Evolutionary conservation across 2,888 invertebrate species (phyloP).

Genomic region (Caenorhabditis japonica): DNA sequence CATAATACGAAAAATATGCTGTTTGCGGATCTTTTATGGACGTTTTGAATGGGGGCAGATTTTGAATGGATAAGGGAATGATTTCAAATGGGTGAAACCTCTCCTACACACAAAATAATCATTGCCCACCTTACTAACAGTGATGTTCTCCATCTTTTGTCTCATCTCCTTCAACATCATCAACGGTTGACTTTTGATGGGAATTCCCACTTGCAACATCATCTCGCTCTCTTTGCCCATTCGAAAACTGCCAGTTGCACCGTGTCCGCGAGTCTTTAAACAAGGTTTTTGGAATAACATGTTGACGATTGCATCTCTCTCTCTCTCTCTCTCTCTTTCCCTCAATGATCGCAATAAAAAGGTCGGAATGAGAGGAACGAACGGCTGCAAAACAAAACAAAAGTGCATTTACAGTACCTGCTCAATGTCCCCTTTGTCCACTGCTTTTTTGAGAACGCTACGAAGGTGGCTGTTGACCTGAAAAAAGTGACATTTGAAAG

Average conservation of each 20-base stretch:
- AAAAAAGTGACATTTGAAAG: no score
- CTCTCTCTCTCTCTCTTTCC: no score
- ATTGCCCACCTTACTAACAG: slow-evolving; percentile 24
- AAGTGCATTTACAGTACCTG: slow-evolving; percentile 39
- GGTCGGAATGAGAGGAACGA: neutral
- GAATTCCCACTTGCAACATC: slow-evolving; percentile 33
- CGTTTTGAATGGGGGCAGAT: no score
- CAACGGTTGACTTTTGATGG: slow-evolving; percentile 31
- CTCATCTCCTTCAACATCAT: slow-evolving; percentile 38
- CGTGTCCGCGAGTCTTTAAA: slow-evolving; percentile 33
- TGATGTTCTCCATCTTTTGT: slow-evolving; percentile 33
- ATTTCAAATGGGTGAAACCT: no score
- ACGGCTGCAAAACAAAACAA: slow-evolving; percentile 1
- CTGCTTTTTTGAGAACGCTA: slow-evolving; percentile 41
- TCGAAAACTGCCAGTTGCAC: slow-evolving; percentile 39
- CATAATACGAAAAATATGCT: no score
- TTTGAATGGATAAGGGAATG: no score
- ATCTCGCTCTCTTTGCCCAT: slow-evolving; percentile 38
- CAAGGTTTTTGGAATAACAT: neutral
- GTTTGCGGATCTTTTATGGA: no score
- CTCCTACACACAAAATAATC: no score
- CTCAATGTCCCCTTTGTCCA: slow-evolving; percentile 46
- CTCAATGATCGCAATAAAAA: no score
- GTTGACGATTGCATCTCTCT: no score
- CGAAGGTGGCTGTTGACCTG: slow-evolving; percentile 46